Evolutionary conservation across 2,888 invertebrate genomes (phyloP).

Genomic region (Oxycera nigricornis): DNA sequence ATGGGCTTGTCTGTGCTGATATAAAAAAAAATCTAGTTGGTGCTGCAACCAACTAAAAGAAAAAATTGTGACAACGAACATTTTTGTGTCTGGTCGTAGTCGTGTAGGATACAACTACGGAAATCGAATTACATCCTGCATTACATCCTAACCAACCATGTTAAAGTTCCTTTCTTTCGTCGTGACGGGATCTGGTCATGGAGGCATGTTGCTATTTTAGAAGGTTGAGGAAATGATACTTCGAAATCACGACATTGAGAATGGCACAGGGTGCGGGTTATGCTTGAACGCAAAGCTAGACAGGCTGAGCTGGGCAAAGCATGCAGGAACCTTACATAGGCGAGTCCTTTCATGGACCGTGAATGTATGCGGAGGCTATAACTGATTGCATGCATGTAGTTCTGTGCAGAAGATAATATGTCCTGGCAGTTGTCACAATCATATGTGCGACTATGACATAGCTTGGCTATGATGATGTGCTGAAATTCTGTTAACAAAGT

Average conservation of each 20-base stretch:
- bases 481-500: conserved; percentile 31
- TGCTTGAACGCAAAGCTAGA: too few species aligned
- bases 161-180: conserved; percentile 22
- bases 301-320: not conserved
- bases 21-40: conserved; percentile 12
- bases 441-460: not conserved
- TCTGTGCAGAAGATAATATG: conserved; percentile 8
- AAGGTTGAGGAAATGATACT: conserved; percentile 32
- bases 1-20: too few species aligned
- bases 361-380: not conserved
- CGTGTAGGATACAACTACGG: conserved; percentile 19
- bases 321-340: not conserved
- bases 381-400: conserved; percentile 16
- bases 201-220: conserved; percentile 18
- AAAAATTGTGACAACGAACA: not conserved
- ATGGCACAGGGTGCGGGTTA: not conserved
- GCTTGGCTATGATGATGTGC: not conserved
- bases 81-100: conserved; percentile 14
- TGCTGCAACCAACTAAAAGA: not conserved
- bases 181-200: not conserved
- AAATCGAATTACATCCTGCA: conserved; percentile 40
- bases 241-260: conserved; percentile 4
- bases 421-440: conserved; percentile 23
- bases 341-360: not conserved
- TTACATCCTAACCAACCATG: conserved; percentile 38